Conservation (phyloP, 2,113 vertebrate genomes). For the Probosciger aterrimus region DNA sequence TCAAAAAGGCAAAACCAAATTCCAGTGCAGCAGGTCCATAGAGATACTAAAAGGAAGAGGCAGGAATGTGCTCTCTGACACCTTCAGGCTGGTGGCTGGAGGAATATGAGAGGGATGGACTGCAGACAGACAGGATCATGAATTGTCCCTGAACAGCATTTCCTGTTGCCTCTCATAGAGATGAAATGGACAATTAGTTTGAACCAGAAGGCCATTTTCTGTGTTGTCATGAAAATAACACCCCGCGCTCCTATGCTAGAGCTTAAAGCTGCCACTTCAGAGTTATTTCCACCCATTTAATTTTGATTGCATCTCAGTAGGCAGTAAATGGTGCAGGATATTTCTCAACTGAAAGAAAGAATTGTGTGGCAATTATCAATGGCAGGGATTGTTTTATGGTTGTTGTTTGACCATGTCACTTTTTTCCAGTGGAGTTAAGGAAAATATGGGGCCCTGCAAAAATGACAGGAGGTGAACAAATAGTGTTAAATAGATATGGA, state of each 20-base stretch:
- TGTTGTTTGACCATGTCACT: not conserved
- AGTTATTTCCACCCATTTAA: constrained; percentile 59
- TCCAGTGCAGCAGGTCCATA: not conserved
- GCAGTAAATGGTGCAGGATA: constrained; percentile 9
- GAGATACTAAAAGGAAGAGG: not conserved
- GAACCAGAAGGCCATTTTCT: constrained; percentile 2
- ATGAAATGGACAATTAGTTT: not conserved
- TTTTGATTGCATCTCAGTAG: constrained; percentile 61
- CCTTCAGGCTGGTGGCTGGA: accelerated
- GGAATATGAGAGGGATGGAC: not conserved
- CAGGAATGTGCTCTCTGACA: not conserved
- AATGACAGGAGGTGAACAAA: not conserved
- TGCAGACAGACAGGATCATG: not conserved
- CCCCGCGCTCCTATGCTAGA: not conserved
- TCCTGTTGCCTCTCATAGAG: not conserved
- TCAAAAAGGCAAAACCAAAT: not conserved
- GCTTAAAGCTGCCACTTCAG: constrained; percentile 31
- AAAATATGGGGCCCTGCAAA: not conserved
- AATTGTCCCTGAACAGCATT: not conserved
- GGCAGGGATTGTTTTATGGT: not conserved
- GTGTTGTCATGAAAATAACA: constrained; percentile 40
- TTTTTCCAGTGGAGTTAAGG: not conserved
- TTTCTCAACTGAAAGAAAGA: constrained; percentile 24
- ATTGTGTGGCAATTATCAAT: constrained; percentile 35
- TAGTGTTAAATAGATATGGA: not conserved